Percentiles rank a stretch among this genome's conserved stretches.
Evolutionary conservation across 2,113 vertebrate genomes (phyloP).

Genomic region (Paralichthys olivaceus): DNA sequence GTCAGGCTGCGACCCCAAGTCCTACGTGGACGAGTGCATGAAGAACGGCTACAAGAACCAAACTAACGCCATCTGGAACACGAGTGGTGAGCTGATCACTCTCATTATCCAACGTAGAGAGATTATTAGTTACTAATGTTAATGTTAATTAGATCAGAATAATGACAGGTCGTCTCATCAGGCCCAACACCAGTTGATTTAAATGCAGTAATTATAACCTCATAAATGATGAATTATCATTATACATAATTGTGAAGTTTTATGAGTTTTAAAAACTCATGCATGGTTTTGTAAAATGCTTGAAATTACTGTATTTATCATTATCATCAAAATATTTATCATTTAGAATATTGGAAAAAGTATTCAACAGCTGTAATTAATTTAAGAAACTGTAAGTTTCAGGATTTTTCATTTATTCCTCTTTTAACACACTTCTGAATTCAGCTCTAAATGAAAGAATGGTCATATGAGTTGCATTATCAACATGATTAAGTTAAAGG

Average conservation of each 20-base stretch:
- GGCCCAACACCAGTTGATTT: not conserved
- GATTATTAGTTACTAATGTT: too few species aligned
- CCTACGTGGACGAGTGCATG: slow-evolving; percentile 84
- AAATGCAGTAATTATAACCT: not conserved
- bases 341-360: too few species aligned
- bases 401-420: not conserved
- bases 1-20: slow-evolving; percentile 82
- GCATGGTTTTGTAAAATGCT: too few species aligned
- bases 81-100: slow-evolving; percentile 79
- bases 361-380: too few species aligned
- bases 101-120: not conserved
- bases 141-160: too few species aligned
- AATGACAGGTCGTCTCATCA: too few species aligned
- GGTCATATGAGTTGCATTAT: not conserved
- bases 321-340: too few species aligned
- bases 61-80: slow-evolving; percentile 83
- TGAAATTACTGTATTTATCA: not conserved
- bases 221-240: too few species aligned
- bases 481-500: too few species aligned
- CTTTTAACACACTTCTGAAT: not conserved
- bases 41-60: slow-evolving; percentile 79
- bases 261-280: too few species aligned
- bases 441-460: not conserved
- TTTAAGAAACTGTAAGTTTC: not conserved
- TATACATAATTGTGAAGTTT: too few species aligned